Evolutionary conservation across 2,113 vertebrate genomes (phyloP).

Genomic region (Calyptommatus sinebrachiatus): DNA sequence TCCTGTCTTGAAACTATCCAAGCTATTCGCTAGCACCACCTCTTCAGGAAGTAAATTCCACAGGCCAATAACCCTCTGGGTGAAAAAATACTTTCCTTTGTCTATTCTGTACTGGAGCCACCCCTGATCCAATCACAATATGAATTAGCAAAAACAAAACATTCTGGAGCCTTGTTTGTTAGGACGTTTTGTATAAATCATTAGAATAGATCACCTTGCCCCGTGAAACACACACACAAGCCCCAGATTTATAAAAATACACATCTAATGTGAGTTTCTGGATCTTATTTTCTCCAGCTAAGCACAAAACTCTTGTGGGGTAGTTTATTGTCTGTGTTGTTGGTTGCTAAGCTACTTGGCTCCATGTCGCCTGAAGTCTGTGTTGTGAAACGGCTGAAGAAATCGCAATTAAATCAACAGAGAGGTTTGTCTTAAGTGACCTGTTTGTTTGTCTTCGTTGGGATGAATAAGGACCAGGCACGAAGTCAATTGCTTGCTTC

Average conservation of each 20-base stretch:
- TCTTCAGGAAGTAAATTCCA: too few relatives aligned
- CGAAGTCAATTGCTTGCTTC: neutral
- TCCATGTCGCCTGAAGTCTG: neutral
- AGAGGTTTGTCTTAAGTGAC: neutral
- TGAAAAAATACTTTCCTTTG: too few relatives aligned
- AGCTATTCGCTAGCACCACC: too few relatives aligned
- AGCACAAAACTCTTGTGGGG: neutral
- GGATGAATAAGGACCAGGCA: neutral
- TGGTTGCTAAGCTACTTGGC: slow-evolving; percentile 15
- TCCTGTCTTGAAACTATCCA: too few relatives aligned
- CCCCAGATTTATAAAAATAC: neutral
- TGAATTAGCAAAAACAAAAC: too few relatives aligned
- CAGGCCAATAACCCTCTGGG: too few relatives aligned
- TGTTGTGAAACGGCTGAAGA: neutral
- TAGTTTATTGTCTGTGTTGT: neutral
- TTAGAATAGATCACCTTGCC: too few relatives aligned
- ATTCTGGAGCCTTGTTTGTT: too few relatives aligned
- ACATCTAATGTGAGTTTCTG: neutral
- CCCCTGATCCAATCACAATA: too few relatives aligned
- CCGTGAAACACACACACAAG: neutral
- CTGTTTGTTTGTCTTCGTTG: neutral
- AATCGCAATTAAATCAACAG: slow-evolving; percentile 1
- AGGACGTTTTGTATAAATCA: too few relatives aligned
- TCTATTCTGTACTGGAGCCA: too few relatives aligned
- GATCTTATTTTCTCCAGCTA: neutral